phyloP scores from a whole-genome alignment of 2,797 vertebrate species.

The Cyprinella venusta region DNA sequence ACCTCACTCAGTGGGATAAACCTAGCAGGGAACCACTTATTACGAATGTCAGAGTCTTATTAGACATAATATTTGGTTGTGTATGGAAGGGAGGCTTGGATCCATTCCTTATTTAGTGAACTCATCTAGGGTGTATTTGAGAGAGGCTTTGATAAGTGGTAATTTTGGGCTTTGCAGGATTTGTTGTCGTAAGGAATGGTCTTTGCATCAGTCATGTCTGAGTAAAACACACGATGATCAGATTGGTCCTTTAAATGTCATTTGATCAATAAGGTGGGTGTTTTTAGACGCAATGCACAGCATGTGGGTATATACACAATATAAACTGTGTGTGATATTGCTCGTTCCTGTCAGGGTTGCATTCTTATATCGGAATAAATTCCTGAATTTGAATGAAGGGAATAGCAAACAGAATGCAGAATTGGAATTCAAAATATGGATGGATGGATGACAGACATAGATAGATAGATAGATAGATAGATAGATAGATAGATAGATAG shows the following conservation, averaged over 20 bases:
- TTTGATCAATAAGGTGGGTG: not conserved
- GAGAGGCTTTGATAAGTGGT: not conserved
- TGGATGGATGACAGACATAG: too few species aligned
- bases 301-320: not conserved
- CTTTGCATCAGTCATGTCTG: conserved; percentile 4
- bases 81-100: not conserved
- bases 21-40: conserved; percentile 10
- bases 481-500: rapidly evolving
- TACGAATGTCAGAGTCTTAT: not conserved
- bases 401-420: not conserved
- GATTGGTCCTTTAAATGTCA: not conserved
- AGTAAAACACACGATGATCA: not conserved
- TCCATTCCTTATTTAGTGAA: not conserved
- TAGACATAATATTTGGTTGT: conserved; percentile 3
- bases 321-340: too few species aligned
- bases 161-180: not conserved
- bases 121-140: not conserved
- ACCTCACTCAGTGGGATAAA: conserved; percentile 23
- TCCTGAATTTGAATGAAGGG: not conserved
- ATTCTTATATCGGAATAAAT: not conserved
- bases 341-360: not conserved
- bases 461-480: too few species aligned
- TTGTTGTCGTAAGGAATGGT: conserved; percentile 10
- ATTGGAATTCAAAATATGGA: not conserved
- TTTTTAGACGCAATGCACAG: not conserved